phyloP scores from a whole-genome alignment of 2,113 vertebrate species.

The Engraulis encrasicolus region DNA sequence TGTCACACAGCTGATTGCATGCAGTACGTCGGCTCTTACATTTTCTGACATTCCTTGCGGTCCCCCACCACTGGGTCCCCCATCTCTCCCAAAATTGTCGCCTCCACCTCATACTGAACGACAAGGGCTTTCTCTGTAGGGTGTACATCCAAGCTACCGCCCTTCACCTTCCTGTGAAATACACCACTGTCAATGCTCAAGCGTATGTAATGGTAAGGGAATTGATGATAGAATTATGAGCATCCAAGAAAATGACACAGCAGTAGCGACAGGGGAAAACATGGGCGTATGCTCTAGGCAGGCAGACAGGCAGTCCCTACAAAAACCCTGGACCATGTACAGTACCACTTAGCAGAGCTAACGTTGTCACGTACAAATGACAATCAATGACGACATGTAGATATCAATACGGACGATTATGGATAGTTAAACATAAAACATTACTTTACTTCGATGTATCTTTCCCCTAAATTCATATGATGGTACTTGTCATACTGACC shows the following conservation, averaged over 20 bases:
- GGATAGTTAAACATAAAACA: not conserved
- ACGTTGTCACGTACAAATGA: not conserved
- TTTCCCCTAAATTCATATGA: not conserved
- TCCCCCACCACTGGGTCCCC: constrained; percentile 88
- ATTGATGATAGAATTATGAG: not conserved
- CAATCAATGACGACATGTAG: not conserved
- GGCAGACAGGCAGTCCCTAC: too few species aligned
- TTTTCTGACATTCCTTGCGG: constrained; percentile 94
- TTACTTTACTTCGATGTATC: not conserved
- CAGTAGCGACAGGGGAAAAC: not conserved
- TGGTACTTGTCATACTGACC: not conserved
- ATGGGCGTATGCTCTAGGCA: not conserved
- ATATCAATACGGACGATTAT: not conserved
- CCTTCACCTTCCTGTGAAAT: constrained; percentile 84
- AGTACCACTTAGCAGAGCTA: not conserved
- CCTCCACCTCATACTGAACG: constrained; percentile 95
- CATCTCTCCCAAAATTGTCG: constrained; percentile 86
- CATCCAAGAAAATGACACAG: not conserved
- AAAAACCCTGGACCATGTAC: not conserved
- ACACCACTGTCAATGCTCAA: not conserved
- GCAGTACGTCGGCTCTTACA: constrained; percentile 74
- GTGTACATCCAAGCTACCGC: constrained; percentile 90
- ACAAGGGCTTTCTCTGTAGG: constrained; percentile 92
- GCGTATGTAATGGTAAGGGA: not conserved
- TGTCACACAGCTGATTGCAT: not conserved